phyloP scores from a whole-genome alignment of 1,140 invertebrate species.

The Heliothis subflexa region DNA sequence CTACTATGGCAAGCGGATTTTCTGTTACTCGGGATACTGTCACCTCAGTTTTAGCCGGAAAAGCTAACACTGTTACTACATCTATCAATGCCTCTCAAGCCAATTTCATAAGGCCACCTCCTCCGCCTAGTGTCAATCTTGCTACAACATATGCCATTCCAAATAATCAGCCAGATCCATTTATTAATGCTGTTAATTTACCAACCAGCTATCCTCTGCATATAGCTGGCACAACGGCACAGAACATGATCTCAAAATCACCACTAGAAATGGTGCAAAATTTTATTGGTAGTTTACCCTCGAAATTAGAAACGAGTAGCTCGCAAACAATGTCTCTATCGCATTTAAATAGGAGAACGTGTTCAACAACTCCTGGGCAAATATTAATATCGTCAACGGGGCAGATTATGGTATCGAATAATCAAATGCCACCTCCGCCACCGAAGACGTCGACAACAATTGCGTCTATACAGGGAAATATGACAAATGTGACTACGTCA shows the following conservation, averaged over 20 bases:
- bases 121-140: conserved; percentile 82
- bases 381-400: conserved; percentile 91
- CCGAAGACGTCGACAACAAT: conserved; percentile 88
- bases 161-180: conserved; percentile 79
- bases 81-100: conserved; percentile 89
- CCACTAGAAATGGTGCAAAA: conserved; percentile 93
- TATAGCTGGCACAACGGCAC: conserved; percentile 82
- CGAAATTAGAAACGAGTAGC: conserved; percentile 68
- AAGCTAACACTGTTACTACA: conserved; percentile 91
- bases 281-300: conserved; percentile 91
- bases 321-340: conserved; percentile 59
- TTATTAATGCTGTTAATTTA: conserved; percentile 78
- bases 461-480: conserved; percentile 89
- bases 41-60: conserved; percentile 91
- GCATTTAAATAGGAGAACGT: conserved; percentile 60
- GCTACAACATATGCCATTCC: conserved; percentile 83
- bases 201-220: conserved; percentile 84
- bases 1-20: conserved; percentile 92
- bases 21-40: conserved; percentile 91
- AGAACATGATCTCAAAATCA: conserved; percentile 89
- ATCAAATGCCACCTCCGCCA: conserved; percentile 89
- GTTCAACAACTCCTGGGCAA: conserved; percentile 87
- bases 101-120: conserved; percentile 77
- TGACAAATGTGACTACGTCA: conserved; percentile 90
- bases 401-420: conserved; percentile 90